phyloP scores from a whole-genome alignment of 2,888 invertebrate species.

The Rosalia funebris region DNA sequence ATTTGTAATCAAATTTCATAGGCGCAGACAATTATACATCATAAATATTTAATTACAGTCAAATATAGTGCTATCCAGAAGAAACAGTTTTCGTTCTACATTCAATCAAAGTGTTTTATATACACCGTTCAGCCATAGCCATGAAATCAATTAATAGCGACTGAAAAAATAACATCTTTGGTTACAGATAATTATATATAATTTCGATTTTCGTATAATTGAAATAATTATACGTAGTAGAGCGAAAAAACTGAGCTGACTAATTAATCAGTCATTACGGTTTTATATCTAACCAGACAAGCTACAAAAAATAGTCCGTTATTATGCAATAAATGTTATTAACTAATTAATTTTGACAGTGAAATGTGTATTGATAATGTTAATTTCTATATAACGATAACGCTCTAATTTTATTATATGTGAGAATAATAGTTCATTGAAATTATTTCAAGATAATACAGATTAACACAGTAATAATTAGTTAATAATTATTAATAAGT shows the following conservation, averaged over 20 bases:
- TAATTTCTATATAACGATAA: too few species aligned
- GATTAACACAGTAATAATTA: too few species aligned
- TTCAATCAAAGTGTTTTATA: background rate
- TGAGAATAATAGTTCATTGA: too few species aligned
- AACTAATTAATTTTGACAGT: too few species aligned
- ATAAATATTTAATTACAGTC: background rate
- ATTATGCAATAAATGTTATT: too few species aligned
- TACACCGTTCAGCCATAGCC: background rate
- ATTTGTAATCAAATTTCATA: too few species aligned
- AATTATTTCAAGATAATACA: too few species aligned
- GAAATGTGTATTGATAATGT: too few species aligned
- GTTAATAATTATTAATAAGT: too few species aligned
- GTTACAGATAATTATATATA: slow-evolving; percentile 17
- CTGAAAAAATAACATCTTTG: slow-evolving; percentile 3
- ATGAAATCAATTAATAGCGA: slow-evolving; percentile 13
- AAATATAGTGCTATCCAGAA: background rate
- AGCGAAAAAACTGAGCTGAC: background rate
- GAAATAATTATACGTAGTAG: slow-evolving; percentile 1
- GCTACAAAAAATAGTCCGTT: background rate
- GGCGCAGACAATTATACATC: too few species aligned
- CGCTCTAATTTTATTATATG: too few species aligned
- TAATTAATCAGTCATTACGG: slow-evolving; percentile 1
- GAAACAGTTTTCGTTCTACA: background rate
- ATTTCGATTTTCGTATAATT: slow-evolving; percentile 12
- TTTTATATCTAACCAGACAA: background rate